Evolutionary conservation across 2,888 invertebrate species (phyloP), one percentile per base, ranked within the genome.

Genomic region (Leptinotarsa rubiginosa): DNA sequence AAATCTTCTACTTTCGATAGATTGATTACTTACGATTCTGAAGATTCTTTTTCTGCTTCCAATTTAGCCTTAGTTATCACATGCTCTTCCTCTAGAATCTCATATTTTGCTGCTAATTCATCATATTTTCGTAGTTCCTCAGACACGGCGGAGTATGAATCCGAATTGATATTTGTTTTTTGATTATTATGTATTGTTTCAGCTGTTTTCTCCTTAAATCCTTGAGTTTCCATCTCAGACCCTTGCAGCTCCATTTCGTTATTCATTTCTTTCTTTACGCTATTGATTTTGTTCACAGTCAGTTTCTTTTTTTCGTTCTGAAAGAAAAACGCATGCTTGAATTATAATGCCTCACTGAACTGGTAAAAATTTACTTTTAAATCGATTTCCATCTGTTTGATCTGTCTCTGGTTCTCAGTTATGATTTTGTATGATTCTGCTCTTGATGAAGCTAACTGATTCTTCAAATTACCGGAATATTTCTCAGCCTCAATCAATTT

Each of bases 61-160:
- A 96, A 88, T 85, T 95, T 92, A 10, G 95, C 93, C 87, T 95
- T 96, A 76, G 94, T 93, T 0, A 95, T 91, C 0, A 96, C 94
- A 80, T 95, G 95, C 83, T 96, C 96, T 85, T 96, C 96, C 85
- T 95, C 94, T 52, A 97, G 87, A 76, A 93, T 91, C 86, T 96
- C 96, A 87, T 95, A 96, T 86, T 95, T 95, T 20, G 92, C 90
- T 47, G 94, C 95, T 70, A 97, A 88, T 81, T 95, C 95, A 66
- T 94, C 93, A 84, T 94, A 94, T 79, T 95, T 94, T 78, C 93
- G 92, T 78, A 91, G 92, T 84, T 94, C 93, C 67, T 89, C 90
- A 22, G 90, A 90, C 54, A 95, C 84, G 47, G 93, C 91, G 81
- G 90, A 89, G 85, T 95, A 94, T 73, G 95, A 86, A 81, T 92